These are phyloP conservation scores for Enchytraeus crypticus DNA, from an alignment of 2,888 invertebrate species.

Conservation along the genomic window DNA sequence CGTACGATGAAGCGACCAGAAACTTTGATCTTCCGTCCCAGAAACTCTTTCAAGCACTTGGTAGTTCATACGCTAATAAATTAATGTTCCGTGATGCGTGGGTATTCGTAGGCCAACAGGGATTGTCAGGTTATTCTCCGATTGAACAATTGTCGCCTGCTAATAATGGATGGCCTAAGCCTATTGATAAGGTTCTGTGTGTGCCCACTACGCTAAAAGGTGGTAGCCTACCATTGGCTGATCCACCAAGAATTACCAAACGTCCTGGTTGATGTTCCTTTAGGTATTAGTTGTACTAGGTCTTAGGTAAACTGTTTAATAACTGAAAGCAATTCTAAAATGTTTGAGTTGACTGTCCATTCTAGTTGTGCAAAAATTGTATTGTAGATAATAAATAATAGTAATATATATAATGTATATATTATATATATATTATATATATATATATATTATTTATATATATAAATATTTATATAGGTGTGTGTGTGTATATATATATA, in stretches of 20 bases:
- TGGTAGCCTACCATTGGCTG: neutral
- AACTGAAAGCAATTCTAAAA: too few species aligned
- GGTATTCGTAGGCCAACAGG: slow-evolving; percentile 54
- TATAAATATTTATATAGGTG: too few species aligned
- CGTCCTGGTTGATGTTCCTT: too few species aligned
- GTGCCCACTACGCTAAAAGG: slow-evolving; percentile 40
- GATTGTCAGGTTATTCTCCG: slow-evolving; percentile 46
- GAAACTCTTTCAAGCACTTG: slow-evolving; percentile 52
- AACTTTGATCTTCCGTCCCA: slow-evolving; percentile 49
- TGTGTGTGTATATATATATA: too few species aligned
- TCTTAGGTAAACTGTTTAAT: too few species aligned
- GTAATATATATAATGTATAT: too few species aligned
- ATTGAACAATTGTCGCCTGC: slow-evolving; percentile 36
- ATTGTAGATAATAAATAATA: too few species aligned
- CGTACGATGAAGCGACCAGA: slow-evolving; percentile 55
- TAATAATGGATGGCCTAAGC: slow-evolving; percentile 44
- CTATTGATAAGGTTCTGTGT: slow-evolving; percentile 50
- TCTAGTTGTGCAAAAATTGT: too few species aligned
- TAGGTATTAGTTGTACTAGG: too few species aligned
- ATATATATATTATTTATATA: too few species aligned
- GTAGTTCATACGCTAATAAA: slow-evolving; percentile 54
- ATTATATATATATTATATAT: too few species aligned
- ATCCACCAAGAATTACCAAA: neutral
- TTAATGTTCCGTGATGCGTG: slow-evolving; percentile 54
- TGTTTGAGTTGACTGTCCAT: too few species aligned